Evolutionary conservation across 2,888 invertebrate species (phyloP), one percentile per base, ranked within the genome.

Genomic region (Cabera pusaria): DNA sequence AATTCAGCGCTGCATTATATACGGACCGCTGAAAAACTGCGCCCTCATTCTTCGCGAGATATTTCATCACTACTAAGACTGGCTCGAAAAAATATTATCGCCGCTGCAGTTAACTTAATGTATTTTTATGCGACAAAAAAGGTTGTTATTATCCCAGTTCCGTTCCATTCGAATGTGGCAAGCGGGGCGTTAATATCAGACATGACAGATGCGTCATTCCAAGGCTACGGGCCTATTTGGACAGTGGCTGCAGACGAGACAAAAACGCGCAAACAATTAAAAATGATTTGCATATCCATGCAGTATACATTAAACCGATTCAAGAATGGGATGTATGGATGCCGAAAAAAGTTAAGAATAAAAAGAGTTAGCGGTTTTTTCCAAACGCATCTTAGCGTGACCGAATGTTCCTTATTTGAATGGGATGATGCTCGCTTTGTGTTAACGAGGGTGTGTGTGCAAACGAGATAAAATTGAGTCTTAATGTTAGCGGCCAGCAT

Each of bases 161-260:
- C 71, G 63, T 68, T 66, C 66, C 52, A 60, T 37, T 47, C 63
- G 64, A 69, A 76, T 71, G 79, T 68, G 63, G 71, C 67, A 70
- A 72, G 70, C 67, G 60, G 58, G 67, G 70, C 79, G 78, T 74
- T 82, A 81, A 83, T 83, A 85, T 77, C 72, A 69, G 38, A 77
- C 77, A 85, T 84, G 85, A 84, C 87, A 87, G 87, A 87, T 86
- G 87, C 78, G 65, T 78, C 83, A 83, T 72, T 70, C 64, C 66
- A 55, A 59, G 54, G 59, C 60, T 59, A 61, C 56, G 60, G 51
- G 58, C 60, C 56, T 64, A 49, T 49, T 52, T 49, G 47, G 48
- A 57, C 51, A 49, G 51, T 56, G 49, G 62, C 63, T 56, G 52
- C 62, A 59, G 56, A 63, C 56, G 64, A 58, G 49, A 52, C 52